phyloP scores from a whole-genome alignment of 2,797 vertebrate species.

The Enteromius argenteus region DNA sequence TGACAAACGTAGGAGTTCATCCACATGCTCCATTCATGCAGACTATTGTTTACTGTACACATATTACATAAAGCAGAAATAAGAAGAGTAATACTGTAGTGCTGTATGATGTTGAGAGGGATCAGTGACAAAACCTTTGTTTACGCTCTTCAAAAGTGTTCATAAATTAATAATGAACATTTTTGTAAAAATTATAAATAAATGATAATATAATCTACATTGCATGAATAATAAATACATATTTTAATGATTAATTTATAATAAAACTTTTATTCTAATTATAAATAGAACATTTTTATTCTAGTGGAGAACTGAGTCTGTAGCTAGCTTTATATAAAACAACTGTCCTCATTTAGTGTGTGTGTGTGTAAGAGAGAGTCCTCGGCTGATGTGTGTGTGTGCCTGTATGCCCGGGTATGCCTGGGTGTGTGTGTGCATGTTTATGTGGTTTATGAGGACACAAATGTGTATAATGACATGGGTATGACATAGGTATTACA shows the following conservation, averaged over 20 bases:
- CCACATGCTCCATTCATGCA: no score
- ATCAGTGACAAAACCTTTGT: background rate
- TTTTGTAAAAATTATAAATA: background rate
- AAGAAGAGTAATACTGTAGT: background rate
- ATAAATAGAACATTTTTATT: background rate
- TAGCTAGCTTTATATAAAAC: background rate
- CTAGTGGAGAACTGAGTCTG: background rate
- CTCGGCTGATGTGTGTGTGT: no score
- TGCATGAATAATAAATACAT: background rate
- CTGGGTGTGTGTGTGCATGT: no score
- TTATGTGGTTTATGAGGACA: no score
- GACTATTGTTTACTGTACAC: background rate
- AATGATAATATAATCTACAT: background rate
- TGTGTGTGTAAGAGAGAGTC: no score
- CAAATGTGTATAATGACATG: no score
- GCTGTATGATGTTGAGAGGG: background rate
- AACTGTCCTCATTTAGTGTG: background rate
- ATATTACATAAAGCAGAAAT: background rate
- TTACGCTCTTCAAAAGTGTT: background rate
- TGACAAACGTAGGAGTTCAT: no score
- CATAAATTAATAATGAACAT: background rate
- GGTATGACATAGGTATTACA: no score
- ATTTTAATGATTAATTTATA: background rate
- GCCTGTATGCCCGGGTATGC: no score
- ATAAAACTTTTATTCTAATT: background rate